Evolutionary conservation across 23 tunicate species (phyloP).

Genomic region (Botrylloides violaceus): DNA sequence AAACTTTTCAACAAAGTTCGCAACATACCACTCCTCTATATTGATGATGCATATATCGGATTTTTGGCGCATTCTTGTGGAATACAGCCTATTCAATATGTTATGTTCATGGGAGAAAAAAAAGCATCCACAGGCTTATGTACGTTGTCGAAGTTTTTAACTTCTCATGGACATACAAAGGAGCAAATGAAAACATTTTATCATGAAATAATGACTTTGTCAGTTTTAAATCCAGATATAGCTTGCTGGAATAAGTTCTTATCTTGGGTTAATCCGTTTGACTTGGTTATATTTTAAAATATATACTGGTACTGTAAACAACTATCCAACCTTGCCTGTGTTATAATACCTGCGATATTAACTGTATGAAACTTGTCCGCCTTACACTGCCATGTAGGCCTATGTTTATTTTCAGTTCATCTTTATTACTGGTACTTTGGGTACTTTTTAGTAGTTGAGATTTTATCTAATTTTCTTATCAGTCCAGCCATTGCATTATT

Average conservation of each 20-base stretch:
- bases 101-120: slow-evolving; percentile 36
- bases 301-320: too few species aligned
- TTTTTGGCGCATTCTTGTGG: slow-evolving; percentile 32
- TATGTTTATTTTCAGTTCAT: too few species aligned
- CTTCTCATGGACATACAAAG: slow-evolving; percentile 41
- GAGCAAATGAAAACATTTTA: slow-evolving; percentile 9
- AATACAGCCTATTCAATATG: slow-evolving; percentile 9
- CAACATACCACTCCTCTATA: slow-evolving; percentile 40
- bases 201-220: not conserved
- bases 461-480: too few species aligned
- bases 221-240: slow-evolving; percentile 3
- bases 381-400: too few species aligned
- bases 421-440: too few species aligned
- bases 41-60: slow-evolving; percentile 59
- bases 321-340: too few species aligned
- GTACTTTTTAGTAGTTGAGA: too few species aligned
- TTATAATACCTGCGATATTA: too few species aligned
- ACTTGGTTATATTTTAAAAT: slow-evolving; percentile 11
- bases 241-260: not conserved
- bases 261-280: slow-evolving; percentile 8
- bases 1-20: not conserved
- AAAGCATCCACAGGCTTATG: slow-evolving; percentile 25
- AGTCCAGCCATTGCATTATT: too few species aligned
- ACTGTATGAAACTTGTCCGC: too few species aligned
- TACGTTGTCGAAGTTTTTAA: slow-evolving; percentile 31